These are phyloP conservation scores for Peribatodes rhomboidaria DNA, from an alignment of 2,888 invertebrate species.

Conservation along the genomic window DNA sequence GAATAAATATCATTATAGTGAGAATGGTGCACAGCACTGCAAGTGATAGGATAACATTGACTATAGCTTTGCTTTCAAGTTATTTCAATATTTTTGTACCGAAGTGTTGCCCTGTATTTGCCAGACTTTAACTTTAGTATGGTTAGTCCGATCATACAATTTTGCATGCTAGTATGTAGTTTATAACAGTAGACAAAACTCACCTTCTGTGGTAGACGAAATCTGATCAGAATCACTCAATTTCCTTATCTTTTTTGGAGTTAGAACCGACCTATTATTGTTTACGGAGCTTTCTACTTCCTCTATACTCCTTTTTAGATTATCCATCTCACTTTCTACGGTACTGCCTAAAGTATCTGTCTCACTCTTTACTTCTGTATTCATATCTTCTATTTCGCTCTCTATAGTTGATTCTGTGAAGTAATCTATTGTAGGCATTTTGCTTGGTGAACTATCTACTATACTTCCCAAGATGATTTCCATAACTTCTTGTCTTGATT, in stretches of 20 bases:
- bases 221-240: conserved; percentile 78
- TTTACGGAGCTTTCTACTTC: conserved; percentile 63
- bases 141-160: no score
- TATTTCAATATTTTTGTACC: no score
- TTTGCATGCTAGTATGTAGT: no score
- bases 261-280: conserved; percentile 71
- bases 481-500: conserved; percentile 81
- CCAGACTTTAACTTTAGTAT: no score
- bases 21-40: no score
- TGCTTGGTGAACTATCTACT: conserved; percentile 62
- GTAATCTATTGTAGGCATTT: conserved; percentile 76
- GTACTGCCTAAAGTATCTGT: neutral
- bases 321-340: conserved; percentile 1
- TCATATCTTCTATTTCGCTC: conserved; percentile 29
- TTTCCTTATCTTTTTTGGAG: conserved; percentile 73
- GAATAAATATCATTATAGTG: no score
- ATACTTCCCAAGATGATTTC: conserved; percentile 81
- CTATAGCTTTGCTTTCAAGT: no score
- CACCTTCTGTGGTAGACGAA: conserved; percentile 79
- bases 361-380: conserved; percentile 13
- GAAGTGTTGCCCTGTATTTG: no score
- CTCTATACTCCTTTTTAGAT: conserved; percentile 70
- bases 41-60: no score
- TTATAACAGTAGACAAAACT: no score
- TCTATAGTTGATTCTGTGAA: conserved; percentile 61